Evolutionary conservation across 2,113 vertebrate species (phyloP).

Genomic region (Boulengeromyrus knoepffleri): DNA sequence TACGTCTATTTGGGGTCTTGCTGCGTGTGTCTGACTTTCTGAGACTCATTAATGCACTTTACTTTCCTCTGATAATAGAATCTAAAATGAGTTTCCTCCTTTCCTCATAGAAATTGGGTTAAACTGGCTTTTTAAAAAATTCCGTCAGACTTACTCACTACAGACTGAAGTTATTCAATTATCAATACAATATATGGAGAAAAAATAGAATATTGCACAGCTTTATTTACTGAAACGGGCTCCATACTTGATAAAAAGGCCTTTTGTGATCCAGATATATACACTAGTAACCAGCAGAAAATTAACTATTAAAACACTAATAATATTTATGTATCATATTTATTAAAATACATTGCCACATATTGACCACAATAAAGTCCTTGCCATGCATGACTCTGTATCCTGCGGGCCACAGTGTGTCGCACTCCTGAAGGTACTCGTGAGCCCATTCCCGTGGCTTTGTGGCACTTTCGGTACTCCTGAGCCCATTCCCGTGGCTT

Average conservation of each 20-base stretch:
- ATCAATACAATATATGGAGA: not conserved
- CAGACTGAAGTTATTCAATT: not conserved
- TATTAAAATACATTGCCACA: not conserved
- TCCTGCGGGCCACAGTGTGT: not conserved
- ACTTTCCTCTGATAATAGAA: slow-evolving; percentile 6
- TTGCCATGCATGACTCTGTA: not conserved
- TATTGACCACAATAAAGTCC: not conserved
- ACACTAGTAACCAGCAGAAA: not conserved
- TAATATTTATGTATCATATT: not conserved
- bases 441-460: not conserved
- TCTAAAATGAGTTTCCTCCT: not conserved
- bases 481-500: not conserved
- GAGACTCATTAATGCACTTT: not conserved
- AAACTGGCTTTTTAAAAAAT: not conserved
- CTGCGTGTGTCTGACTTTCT: not conserved
- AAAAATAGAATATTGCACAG: not conserved
- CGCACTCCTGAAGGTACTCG: not conserved
- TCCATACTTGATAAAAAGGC: not conserved
- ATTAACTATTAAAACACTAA: not conserved
- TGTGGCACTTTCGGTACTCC: not conserved
- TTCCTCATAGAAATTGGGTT: not conserved
- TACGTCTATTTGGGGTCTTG: not conserved
- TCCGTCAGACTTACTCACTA: not conserved
- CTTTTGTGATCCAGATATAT: not conserved
- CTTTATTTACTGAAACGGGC: not conserved